Evolutionary conservation across 2,797 vertebrate genomes (phyloP), one percentile per base, ranked within the genome.

Genomic region (Oceanodroma leucorhoa): DNA sequence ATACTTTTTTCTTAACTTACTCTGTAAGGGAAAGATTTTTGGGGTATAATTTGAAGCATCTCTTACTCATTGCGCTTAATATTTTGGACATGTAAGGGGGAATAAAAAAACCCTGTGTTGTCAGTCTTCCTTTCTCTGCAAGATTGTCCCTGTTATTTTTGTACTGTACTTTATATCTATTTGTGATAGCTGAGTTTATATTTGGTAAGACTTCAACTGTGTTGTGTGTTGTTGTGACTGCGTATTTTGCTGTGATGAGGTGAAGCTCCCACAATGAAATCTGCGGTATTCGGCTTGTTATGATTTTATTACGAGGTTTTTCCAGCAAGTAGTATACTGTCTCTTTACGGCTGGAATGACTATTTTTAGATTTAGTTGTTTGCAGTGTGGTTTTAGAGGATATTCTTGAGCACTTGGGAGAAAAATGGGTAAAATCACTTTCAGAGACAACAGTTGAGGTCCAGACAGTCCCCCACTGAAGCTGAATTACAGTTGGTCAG

Each of bases 141-240:
- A 36, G 46, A 38, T 53, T 77, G 77, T 78, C 85, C 53, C 34
- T 67, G n/a, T 78, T 93, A 92, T 92, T 93, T 93, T 86, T 69
- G 38, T 65, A 10, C 34, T 75, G 18, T 83, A 40, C 78, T 89
- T 89, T 79, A 3, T 45, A 26, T 91, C 64, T 80, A 6, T 87
- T 95, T 91, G 67, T 43, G 53, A 72, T 61, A 18, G 38, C 34
- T 86, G 69, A 48, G 51, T 91, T 91, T 94, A 60, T 88, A 77
- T 90, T 87, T 91, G 67, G 67, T 30, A 30, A 65, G 72, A 4
- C 36, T 86, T 93, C 51, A 57, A 14, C 79, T 65, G 32, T 4
- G 29, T 72, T 57, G 34, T 79, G 29, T 67, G 40, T 61, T 90
- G 73, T 70, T 95, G 77, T 83, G 90, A n/a, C 72, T 88, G 53